Base-by-base conservation (phyloP, 1,140 invertebrate genomes). In the Papilio glaucus region DNA sequence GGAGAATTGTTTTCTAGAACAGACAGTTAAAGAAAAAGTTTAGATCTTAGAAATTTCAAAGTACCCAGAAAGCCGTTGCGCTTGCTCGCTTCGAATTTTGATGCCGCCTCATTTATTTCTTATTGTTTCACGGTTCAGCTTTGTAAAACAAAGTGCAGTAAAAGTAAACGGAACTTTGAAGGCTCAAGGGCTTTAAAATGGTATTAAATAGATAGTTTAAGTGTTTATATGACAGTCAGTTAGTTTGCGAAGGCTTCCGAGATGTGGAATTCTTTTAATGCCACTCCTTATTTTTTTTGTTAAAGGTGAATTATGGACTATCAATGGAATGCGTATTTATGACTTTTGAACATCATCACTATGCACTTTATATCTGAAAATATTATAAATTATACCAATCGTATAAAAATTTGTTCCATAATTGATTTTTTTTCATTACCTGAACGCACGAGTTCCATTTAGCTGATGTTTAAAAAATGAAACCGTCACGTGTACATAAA, bases 91-190 rank as follows among this genome's bases (percentile, higher is more conserved):
- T 57, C 49, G 49, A 57, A 57, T 57, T 57, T 24, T 24, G 49
- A 57, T 57, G 21, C 49, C 49, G 49, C 49, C 49, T 57, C 21
- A 57, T 57, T 57, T 57, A 18, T 57, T 57, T 57, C 49, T 57
- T 57, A 57, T 57, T 57, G 49, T 57, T 57, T 57, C 49, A 57
- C 21, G 49, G 9, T 57, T 57, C 49, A 13, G 21, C 24, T 24
- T 57, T 57, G 49, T 24, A 24, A 57, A 57, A 57, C 24, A 57
- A 57, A 57, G 49, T 57, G 12, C 3, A 24, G 9, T 57, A 24
- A 12, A 57, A 57, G 49, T 57, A 57, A 57, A 24, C 49, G 2
- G 13, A 57, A 21, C 4, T 53, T 53, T 21, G 4, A 53, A 53
- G 9, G 9, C 49, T 24, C 24, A 12, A 57, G 24, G 24, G 49